These are phyloP conservation scores for Fistularia tabacaria DNA, from an alignment of 2,797 vertebrate genomes.

Conservation along the genomic window DNA sequence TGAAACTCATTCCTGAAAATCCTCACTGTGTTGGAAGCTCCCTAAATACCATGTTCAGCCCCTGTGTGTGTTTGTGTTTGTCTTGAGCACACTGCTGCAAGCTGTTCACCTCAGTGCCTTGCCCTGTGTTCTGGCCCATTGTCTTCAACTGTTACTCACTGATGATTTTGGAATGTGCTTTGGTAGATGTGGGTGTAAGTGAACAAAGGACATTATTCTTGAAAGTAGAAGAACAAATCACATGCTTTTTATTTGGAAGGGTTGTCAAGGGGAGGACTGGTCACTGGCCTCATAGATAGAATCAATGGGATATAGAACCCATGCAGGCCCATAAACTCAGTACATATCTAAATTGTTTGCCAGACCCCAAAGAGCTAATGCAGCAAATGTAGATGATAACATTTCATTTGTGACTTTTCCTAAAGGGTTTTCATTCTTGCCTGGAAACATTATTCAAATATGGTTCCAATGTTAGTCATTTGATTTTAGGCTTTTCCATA, in stretches of 20 bases:
- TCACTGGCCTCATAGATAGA: no score
- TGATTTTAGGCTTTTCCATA: no score
- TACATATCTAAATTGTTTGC: no score
- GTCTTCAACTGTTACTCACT: slow-evolving; percentile 1
- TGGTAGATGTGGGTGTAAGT: slow-evolving; percentile 16
- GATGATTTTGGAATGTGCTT: slow-evolving; percentile 21
- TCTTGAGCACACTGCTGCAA: not conserved
- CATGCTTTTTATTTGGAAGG: not conserved
- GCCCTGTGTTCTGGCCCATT: not conserved
- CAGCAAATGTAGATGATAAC: no score
- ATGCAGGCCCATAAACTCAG: no score
- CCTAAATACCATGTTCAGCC: slow-evolving; percentile 9
- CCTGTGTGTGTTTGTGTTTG: slow-evolving; percentile 8
- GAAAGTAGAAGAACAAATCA: slow-evolving; percentile 13
- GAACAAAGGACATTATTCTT: slow-evolving; percentile 50
- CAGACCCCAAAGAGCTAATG: no score
- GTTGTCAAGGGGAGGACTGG: not conserved
- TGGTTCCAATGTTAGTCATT: no score
- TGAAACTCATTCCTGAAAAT: slow-evolving; percentile 51
- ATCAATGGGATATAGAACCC: no score
- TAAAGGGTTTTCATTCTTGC: no score
- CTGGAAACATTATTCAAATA: no score
- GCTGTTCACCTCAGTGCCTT: not conserved
- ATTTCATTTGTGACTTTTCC: no score
- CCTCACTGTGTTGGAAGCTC: slow-evolving; percentile 14